Evolutionary conservation across 2,797 vertebrate species (phyloP).

Genomic region (Phoxinus dragarum): DNA sequence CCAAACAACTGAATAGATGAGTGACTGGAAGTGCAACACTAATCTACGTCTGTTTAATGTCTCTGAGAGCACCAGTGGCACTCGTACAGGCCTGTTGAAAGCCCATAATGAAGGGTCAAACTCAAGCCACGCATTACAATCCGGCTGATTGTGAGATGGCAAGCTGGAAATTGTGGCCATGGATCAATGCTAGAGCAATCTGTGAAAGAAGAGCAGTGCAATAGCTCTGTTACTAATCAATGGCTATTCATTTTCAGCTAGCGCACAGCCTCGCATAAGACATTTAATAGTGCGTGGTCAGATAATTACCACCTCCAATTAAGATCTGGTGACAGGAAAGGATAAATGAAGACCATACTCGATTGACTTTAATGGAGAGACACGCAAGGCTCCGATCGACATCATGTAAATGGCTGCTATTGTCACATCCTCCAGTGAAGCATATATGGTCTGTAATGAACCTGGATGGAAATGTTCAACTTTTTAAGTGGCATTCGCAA

Average conservation of each 20-base stretch:
- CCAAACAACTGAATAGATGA: background rate
- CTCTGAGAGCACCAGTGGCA: background rate
- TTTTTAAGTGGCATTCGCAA: background rate
- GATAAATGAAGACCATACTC: constrained; percentile 77
- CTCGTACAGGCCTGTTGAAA: background rate
- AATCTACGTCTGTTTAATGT: constrained; percentile 9
- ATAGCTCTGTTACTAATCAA: constrained; percentile 86
- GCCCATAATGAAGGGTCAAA: constrained; percentile 81
- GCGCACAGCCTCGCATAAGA: constrained; percentile 87
- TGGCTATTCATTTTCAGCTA: constrained; percentile 91
- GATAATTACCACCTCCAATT: constrained; percentile 93
- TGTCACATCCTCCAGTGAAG: constrained; percentile 14
- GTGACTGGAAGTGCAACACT: background rate
- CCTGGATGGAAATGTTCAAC: background rate
- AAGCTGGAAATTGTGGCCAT: constrained; percentile 83
- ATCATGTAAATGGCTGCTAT: constrained; percentile 33
- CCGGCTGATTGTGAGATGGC: constrained; percentile 83
- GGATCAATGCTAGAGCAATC: constrained; percentile 88
- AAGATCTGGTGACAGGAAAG: constrained; percentile 84
- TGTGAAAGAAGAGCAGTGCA: constrained; percentile 83
- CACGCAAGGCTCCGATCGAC: constrained; percentile 70
- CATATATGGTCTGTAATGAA: background rate
- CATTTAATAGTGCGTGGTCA: constrained; percentile 85
- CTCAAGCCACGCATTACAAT: constrained; percentile 83
- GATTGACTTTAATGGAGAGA: constrained; percentile 78